Evolutionary conservation across 2,113 vertebrate species (phyloP).

Genomic region (Urocynchramus pylzowi): DNA sequence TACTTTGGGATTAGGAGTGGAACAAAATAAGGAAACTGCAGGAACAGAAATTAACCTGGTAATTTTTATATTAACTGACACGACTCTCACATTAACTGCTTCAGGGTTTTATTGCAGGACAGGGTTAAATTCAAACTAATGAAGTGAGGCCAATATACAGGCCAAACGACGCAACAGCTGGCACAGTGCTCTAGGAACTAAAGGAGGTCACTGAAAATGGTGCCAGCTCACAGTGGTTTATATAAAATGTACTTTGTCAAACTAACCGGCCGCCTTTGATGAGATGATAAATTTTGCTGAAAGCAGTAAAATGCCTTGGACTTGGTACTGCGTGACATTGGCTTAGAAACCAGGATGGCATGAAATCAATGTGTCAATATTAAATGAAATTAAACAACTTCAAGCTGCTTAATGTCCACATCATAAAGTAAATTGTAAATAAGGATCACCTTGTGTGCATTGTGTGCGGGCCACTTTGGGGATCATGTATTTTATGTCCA

Average conservation of each 20-base stretch:
- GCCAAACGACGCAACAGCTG: neutral
- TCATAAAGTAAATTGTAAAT: neutral
- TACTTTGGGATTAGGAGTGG: neutral
- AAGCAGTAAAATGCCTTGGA: neutral
- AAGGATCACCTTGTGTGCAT: neutral
- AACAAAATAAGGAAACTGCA: neutral
- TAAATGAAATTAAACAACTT: neutral
- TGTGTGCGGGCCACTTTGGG: neutral
- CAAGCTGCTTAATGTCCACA: neutral
- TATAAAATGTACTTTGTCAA: neutral
- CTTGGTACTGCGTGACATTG: neutral
- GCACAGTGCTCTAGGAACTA: neutral
- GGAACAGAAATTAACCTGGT: neutral
- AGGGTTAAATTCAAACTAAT: neutral
- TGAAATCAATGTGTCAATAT: conserved; percentile 4
- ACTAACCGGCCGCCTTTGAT: neutral
- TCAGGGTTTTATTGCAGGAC: neutral
- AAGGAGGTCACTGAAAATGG: neutral
- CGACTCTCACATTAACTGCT: neutral
- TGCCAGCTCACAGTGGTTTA: neutral
- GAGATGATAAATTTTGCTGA: neutral
- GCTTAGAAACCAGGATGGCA: neutral
- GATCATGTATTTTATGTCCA: neutral
- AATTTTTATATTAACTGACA: neutral
- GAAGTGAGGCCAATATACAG: neutral